Conservation (phyloP, 2,888 invertebrate genomes). For the Eristalis tenax region DNA sequence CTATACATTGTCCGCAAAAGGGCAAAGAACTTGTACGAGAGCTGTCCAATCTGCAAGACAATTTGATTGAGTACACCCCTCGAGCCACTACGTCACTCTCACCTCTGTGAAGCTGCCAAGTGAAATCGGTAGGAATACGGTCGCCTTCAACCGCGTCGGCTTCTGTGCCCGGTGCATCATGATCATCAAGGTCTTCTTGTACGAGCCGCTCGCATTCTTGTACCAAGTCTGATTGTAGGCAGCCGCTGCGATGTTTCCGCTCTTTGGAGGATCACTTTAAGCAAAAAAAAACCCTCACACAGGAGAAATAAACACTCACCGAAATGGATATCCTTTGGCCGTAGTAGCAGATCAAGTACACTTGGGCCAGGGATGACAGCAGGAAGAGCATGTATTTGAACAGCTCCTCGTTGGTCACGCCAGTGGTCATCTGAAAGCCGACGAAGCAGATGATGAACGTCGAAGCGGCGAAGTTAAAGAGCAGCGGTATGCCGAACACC, state of each 20-base stretch:
- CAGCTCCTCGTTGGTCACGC: constrained; percentile 74
- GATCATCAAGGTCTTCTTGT: constrained; percentile 76
- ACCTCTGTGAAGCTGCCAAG: constrained; percentile 77
- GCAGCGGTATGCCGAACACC: constrained; percentile 77
- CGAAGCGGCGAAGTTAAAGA: constrained; percentile 77
- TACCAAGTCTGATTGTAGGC: constrained; percentile 78
- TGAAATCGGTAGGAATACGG: constrained; percentile 75
- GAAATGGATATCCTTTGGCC: constrained; percentile 76
- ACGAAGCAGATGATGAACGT: constrained; percentile 78
- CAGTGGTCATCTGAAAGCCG: constrained; percentile 78
- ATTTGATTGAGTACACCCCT: constrained; percentile 3
- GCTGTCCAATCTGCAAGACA: constrained; percentile 75
- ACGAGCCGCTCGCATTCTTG: constrained; percentile 72
- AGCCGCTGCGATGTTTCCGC: constrained; percentile 75
- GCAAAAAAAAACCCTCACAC: neutral
- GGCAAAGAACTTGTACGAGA: constrained; percentile 79
- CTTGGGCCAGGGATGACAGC: constrained; percentile 76
- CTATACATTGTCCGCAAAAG: constrained; percentile 78
- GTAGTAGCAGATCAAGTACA: constrained; percentile 76
- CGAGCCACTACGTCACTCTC: neutral
- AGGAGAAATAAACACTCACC: constrained; percentile 69
- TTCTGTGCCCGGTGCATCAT: constrained; percentile 77
- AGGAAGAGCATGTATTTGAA: constrained; percentile 76
- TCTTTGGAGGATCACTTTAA: constrained; percentile 71
- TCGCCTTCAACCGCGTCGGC: constrained; percentile 76